phyloP scores from a whole-genome alignment of 2,888 invertebrate species.

The Platypus cylindrus region DNA sequence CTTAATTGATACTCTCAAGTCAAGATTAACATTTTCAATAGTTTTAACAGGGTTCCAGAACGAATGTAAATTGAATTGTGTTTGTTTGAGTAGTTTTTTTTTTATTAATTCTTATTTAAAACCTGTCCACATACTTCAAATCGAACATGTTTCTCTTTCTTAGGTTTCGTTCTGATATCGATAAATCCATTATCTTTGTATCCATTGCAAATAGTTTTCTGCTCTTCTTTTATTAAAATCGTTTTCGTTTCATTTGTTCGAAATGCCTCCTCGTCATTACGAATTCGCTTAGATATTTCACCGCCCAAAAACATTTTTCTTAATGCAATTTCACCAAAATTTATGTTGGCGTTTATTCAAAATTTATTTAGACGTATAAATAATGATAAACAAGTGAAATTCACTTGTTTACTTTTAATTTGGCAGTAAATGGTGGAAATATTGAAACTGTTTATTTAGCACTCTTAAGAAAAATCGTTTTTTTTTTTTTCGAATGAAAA shows the following conservation, averaged over 20 bases:
- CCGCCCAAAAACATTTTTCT: slow-evolving; percentile 31
- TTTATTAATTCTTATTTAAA: not conserved
- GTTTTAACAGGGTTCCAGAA: too few relatives aligned
- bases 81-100: not conserved
- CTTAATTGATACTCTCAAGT: not conserved
- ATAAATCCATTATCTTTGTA: not conserved
- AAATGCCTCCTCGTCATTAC: slow-evolving; percentile 12
- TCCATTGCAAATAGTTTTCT: not conserved
- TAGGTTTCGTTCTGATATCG: slow-evolving; percentile 6
- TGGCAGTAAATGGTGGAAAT: too few relatives aligned
- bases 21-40: too few relatives aligned
- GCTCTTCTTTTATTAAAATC: not conserved
- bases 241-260: slow-evolving; percentile 1
- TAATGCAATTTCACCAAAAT: too few relatives aligned
- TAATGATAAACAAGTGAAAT: too few relatives aligned
- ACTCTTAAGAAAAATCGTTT: too few relatives aligned
- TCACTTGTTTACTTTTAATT: too few relatives aligned
- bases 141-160: slow-evolving; percentile 29
- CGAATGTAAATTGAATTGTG: too few relatives aligned
- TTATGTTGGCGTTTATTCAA: slow-evolving; percentile 15
- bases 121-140: slow-evolving; percentile 28
- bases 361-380: too few relatives aligned
- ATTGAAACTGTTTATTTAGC: too few relatives aligned
- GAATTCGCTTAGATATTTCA: slow-evolving; percentile 25
- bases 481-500: too few relatives aligned